Percentiles rank a stretch among this genome's conserved stretches.
phyloP scores from a whole-genome alignment of 2,888 invertebrate species.

The Callinectes sapidus region DNA sequence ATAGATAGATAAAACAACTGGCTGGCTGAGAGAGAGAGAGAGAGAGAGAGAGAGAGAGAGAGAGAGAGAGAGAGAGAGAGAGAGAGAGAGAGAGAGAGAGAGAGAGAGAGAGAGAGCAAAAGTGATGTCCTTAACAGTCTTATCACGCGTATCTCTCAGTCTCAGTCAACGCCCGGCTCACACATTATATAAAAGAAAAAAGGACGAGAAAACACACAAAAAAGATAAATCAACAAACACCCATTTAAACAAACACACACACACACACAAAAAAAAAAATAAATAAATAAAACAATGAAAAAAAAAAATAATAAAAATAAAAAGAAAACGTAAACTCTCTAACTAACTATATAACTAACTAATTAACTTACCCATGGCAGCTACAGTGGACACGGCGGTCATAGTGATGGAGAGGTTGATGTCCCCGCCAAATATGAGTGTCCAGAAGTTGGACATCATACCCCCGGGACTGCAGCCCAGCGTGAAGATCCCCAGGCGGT shows the following conservation, averaged over 20 bases:
- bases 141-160: too few species aligned
- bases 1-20: neutral
- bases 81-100: slow-evolving; percentile 1
- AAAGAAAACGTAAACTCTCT: neutral
- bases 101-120: neutral
- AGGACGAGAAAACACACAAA: neutral
- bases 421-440: slow-evolving; percentile 78
- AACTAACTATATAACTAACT: neutral
- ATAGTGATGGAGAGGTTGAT: slow-evolving; percentile 78
- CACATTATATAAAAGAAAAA: too few species aligned
- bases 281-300: neutral
- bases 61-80: neutral
- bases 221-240: too few species aligned
- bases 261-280: neutral
- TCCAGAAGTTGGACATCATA: slow-evolving; percentile 78
- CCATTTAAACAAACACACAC: too few species aligned
- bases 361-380: slow-evolving; percentile 76
- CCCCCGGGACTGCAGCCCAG: slow-evolving; percentile 78
- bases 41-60: too few species aligned
- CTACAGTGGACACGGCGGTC: slow-evolving; percentile 78
- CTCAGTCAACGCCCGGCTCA: too few species aligned
- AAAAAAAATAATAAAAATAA: neutral
- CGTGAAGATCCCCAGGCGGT: slow-evolving; percentile 77
- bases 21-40: too few species aligned
- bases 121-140: neutral